Conservation (phyloP, 2,888 invertebrate species). For the Conomelus anceps region DNA sequence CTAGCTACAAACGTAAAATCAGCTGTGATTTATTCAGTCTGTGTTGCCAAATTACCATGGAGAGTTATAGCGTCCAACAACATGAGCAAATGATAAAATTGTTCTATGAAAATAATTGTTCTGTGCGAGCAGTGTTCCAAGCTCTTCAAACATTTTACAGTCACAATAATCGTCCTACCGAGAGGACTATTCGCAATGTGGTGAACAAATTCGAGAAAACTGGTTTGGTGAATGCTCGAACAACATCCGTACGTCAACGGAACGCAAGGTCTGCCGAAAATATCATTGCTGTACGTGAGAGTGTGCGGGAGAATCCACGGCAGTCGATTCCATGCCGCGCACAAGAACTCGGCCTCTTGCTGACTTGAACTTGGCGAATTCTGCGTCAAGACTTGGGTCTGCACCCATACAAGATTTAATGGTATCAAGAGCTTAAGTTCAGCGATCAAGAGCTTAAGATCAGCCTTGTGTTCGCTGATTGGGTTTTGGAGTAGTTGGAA, state of each 20-base stretch:
- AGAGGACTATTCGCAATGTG: not conserved
- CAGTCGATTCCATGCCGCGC: conserved; percentile 37
- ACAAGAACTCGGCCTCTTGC: conserved; percentile 35
- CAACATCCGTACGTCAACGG: conserved; percentile 34
- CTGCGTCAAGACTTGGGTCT: conserved; percentile 27
- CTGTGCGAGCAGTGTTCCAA: no score
- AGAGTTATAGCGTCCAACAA: no score
- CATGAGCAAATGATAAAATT: no score
- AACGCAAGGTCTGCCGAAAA: conserved; percentile 37
- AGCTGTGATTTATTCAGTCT: no score
- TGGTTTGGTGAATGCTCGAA: conserved; percentile 6
- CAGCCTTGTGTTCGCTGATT: not conserved
- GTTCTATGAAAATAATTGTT: no score
- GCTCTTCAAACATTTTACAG: no score
- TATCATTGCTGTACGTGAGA: conserved; percentile 37
- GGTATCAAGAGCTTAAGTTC: conserved; percentile 31
- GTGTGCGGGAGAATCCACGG: conserved; percentile 36
- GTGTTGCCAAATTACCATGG: no score
- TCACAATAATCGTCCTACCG: no score
- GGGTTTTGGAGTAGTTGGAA: not conserved
- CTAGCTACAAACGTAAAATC: no score
- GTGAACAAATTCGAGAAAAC: not conserved
- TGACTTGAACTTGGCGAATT: conserved; percentile 36
- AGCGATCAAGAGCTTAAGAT: not conserved
- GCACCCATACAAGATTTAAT: conserved; percentile 29